These are phyloP conservation scores for Pheucticus melanocephalus DNA, from an alignment of 2,113 vertebrate genomes.

Conservation along the genomic window DNA sequence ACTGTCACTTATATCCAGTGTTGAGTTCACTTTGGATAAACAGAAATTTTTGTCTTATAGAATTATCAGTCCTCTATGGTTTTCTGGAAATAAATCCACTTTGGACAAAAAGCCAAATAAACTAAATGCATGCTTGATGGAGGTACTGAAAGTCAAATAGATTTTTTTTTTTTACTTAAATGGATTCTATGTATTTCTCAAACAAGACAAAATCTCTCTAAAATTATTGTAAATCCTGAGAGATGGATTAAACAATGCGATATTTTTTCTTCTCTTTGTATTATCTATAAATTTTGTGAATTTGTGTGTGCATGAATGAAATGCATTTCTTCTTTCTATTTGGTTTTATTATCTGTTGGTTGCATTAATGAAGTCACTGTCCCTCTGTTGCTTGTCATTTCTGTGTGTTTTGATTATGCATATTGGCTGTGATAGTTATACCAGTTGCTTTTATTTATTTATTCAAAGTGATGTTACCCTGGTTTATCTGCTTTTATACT, in stretches of 20 bases:
- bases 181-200: constrained; percentile 17
- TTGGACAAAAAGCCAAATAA: not conserved
- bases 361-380: not conserved
- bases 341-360: constrained; percentile 14
- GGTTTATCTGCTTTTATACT: constrained; percentile 75
- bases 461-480: constrained; percentile 46
- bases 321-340: not conserved
- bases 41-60: not conserved
- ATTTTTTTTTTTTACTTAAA: not conserved
- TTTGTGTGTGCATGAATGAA: not conserved
- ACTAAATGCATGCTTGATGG: not conserved
- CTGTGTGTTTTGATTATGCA: not conserved
- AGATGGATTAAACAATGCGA: not conserved
- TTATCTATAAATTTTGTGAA: not conserved
- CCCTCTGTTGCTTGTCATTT: constrained; percentile 4
- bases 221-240: not conserved
- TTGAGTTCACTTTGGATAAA: not conserved
- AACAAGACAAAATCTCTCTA: not conserved
- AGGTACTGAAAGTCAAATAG: not conserved
- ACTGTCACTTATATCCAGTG: not conserved
- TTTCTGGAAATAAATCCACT: not conserved
- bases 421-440: constrained; percentile 30
- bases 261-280: not conserved
- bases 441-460: constrained; percentile 36
- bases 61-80: not conserved